These are phyloP conservation scores for Xylocopa sonorina DNA, from an alignment of 1,140 invertebrate species.

Conservation along the genomic window DNA sequence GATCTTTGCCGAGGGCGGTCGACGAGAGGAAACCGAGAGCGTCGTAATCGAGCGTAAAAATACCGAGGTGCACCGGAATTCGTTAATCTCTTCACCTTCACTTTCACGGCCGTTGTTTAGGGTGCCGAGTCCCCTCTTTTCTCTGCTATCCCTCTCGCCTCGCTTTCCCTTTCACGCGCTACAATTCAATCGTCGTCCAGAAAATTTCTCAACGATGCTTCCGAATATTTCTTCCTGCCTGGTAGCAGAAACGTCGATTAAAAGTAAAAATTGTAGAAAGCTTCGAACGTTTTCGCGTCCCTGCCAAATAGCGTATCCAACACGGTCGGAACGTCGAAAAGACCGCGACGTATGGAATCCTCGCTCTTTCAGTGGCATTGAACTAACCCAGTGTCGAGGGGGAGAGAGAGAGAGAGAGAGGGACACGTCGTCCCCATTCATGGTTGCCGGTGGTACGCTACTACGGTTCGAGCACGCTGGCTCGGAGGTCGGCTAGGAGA, in stretches of 20 bases:
- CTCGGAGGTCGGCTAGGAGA: constrained; percentile 53
- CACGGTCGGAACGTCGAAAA: constrained; percentile 33
- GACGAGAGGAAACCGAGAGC: constrained; percentile 54
- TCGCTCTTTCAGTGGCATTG: constrained; percentile 57
- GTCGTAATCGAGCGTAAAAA: constrained; percentile 72
- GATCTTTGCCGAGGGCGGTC: constrained; percentile 5
- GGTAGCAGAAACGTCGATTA: too few species aligned
- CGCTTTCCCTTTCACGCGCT: constrained; percentile 7
- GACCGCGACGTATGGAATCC: constrained; percentile 51
- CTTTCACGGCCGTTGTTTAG: constrained; percentile 51
- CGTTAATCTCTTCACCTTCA: constrained; percentile 70
- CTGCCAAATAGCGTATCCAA: too few species aligned
- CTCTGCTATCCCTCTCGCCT: constrained; percentile 51
- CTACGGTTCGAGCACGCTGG: constrained; percentile 51
- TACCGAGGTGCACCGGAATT: constrained; percentile 62
- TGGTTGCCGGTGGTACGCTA: constrained; percentile 57
- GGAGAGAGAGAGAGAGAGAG: constrained; percentile 12
- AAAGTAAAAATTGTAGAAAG: too few species aligned
- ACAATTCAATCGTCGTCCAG: constrained; percentile 51
- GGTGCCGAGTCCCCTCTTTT: constrained; percentile 50
- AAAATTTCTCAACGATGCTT: constrained; percentile 31
- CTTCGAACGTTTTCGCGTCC: too few species aligned
- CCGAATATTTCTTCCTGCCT: too few species aligned
- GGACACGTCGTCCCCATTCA: constrained; percentile 70
- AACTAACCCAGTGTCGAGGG: constrained; percentile 37